Evolutionary conservation across 2,888 invertebrate species (phyloP).

Genomic region (Stictocephala bisonia): DNA sequence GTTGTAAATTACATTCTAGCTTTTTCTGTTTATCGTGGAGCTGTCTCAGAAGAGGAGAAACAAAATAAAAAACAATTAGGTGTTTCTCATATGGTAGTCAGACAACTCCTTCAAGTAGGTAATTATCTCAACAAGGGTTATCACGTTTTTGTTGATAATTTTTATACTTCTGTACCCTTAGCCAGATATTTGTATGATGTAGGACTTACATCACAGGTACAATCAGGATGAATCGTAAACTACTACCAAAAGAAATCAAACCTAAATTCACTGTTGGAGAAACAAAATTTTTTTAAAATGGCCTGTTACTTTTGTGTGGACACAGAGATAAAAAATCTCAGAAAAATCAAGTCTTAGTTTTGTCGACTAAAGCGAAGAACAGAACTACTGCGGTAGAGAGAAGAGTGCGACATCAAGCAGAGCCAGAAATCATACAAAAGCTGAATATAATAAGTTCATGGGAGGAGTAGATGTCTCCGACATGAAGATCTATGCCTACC

Average conservation of each 20-base stretch:
- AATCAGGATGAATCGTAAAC: background rate
- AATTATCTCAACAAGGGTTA: constrained; percentile 27
- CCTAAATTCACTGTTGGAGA: background rate
- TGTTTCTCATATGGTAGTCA: constrained; percentile 7
- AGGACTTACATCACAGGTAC: constrained; percentile 6
- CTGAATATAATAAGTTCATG: no score
- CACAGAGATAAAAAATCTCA: background rate
- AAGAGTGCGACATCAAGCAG: no score
- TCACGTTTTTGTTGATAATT: constrained; percentile 21
- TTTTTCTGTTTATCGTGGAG: background rate
- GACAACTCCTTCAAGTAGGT: background rate
- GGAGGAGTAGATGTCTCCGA: no score
- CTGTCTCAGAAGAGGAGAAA: no score
- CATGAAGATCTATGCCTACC: no score
- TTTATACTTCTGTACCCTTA: constrained; percentile 1
- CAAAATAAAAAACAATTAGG: no score
- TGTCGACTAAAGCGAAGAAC: background rate
- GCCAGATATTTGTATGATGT: background rate
- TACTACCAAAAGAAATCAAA: background rate
- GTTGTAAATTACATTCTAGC: no score
- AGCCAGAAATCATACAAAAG: no score
- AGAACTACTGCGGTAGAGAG: no score
- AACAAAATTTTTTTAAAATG: background rate
- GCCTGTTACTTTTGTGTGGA: background rate
- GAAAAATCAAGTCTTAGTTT: background rate